Evolutionary conservation across 2,797 vertebrate genomes (phyloP).

Genomic region (Ficedula albicollis): DNA sequence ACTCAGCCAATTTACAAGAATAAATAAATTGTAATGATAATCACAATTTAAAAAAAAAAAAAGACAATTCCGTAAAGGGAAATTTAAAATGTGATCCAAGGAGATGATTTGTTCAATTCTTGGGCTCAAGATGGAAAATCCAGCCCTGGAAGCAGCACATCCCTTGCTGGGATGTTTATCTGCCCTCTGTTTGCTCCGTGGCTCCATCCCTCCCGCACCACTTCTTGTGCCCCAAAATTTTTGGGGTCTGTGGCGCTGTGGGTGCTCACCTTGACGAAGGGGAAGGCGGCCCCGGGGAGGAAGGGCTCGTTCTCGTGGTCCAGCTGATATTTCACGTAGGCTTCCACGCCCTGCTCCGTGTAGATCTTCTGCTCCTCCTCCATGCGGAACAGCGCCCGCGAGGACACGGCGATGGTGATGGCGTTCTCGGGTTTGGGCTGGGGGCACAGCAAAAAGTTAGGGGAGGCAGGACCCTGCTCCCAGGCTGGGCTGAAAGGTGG

Average conservation of each 20-base stretch:
- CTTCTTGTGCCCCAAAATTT: accelerated
- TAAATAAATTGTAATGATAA: not conserved
- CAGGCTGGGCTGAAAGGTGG: not conserved
- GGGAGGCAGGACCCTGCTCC: not conserved
- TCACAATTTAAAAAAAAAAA: not conserved
- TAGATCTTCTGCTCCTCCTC: constrained; percentile 92
- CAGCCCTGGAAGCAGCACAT: not conserved
- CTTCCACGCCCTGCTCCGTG: constrained; percentile 89
- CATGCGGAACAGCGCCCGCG: constrained; percentile 92
- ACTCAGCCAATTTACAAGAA: not conserved
- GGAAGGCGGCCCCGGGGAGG: constrained; percentile 90
- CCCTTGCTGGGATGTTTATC: not conserved
- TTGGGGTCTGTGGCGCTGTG: accelerated
- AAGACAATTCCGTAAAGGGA: not conserved
- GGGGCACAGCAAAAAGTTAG: not conserved
- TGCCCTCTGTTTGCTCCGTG: not conserved
- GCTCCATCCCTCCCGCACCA: not conserved
- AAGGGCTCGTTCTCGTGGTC: constrained; percentile 95
- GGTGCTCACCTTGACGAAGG: constrained; percentile 90
- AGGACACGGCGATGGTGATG: constrained; percentile 93
- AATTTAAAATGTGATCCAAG: not conserved
- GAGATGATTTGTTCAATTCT: not conserved
- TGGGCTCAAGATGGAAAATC: not conserved
- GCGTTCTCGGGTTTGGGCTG: constrained; percentile 94
- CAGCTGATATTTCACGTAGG: constrained; percentile 92